These are phyloP conservation scores for Anoplophora glabripennis DNA, from an alignment of 1,140 invertebrate genomes.

Conservation along the genomic window DNA sequence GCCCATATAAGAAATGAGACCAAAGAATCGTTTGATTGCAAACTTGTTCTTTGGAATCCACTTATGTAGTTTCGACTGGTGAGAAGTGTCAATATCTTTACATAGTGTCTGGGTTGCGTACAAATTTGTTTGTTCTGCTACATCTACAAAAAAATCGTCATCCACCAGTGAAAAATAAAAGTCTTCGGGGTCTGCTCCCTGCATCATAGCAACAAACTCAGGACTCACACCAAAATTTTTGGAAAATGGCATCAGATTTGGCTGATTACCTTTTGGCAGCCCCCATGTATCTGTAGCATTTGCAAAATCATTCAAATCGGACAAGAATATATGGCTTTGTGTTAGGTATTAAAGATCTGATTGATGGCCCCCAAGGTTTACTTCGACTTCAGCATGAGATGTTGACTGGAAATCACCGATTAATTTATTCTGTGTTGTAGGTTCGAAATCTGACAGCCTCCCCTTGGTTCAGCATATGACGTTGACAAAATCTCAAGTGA, in stretches of 20 bases:
- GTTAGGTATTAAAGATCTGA: no score
- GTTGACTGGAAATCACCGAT: no score
- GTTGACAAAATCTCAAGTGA: no score
- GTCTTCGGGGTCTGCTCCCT: no score
- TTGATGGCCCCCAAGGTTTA: no score
- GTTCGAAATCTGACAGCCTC: no score
- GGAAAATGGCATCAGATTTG: neutral
- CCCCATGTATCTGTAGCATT: neutral
- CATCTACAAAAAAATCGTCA: neutral
- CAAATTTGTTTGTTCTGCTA: neutral
- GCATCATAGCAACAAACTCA: no score
- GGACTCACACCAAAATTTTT: no score
- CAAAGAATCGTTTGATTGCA: neutral
- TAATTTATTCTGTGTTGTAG: no score
- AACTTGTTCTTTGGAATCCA: neutral
- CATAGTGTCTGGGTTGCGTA: neutral
- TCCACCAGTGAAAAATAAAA: no score
- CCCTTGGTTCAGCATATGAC: no score
- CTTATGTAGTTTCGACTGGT: neutral
- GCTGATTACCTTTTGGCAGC: neutral
- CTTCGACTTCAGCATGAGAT: no score
- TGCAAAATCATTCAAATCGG: neutral
- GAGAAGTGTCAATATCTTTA: neutral
- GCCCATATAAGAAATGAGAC: slow-evolving; percentile 11
- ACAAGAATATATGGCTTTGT: neutral